Base-by-base conservation (phyloP, 2,888 invertebrate genomes). In the Ariolimax columbianus region DNA sequence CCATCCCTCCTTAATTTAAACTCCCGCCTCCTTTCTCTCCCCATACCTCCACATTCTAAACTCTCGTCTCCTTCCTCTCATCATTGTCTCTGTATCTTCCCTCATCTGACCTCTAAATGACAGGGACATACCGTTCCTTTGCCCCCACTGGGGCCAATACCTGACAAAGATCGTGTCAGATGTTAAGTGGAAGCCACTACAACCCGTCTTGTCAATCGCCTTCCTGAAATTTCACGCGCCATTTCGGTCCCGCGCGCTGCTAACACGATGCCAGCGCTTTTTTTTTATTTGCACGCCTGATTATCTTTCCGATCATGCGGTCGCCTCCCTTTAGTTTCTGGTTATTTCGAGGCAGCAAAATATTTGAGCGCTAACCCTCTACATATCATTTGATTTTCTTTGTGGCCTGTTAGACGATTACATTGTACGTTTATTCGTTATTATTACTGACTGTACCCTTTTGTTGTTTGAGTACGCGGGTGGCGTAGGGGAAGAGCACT, bases 261-360 rank as follows among this genome's bases (percentile, higher is more conserved):
- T 33, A 36, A 17, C 3, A 19, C 47, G 23, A 11, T 23, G 19
- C 17, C 19, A 30, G 51, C 51, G 51, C 23, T 75, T n/a, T 75
- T n/a, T n/a, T 55, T 75, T 51, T 51, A 75, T 75, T n/a, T 75
- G 51, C 33, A 51, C 51, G 75, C 75, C 9, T 19, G 75, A 75
- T 33, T 51, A n/a, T 19, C 43, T 51, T 23, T 51, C 51, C 6
- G 75, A 51, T 51, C 75, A 51, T 4, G 23, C 75, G 33, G 36
- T 75, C 51, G 36, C 75, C n/a, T 51, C 30, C 51, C 4, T 75
- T 23, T 19, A 26, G 9, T 75, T 75, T 75, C 38, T 1, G 40
- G 14, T n/a, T 43, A 73, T n/a, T n/a, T 73, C 43, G 43, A 7
- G 0, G 23, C 9, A 33, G 33, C 30, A 47, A 55, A 55, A 55